These are phyloP conservation scores for Oscarella lobularis DNA, from an alignment of 37 sponge, comb jelly and placozoan genomes.

Conservation along the genomic window DNA sequence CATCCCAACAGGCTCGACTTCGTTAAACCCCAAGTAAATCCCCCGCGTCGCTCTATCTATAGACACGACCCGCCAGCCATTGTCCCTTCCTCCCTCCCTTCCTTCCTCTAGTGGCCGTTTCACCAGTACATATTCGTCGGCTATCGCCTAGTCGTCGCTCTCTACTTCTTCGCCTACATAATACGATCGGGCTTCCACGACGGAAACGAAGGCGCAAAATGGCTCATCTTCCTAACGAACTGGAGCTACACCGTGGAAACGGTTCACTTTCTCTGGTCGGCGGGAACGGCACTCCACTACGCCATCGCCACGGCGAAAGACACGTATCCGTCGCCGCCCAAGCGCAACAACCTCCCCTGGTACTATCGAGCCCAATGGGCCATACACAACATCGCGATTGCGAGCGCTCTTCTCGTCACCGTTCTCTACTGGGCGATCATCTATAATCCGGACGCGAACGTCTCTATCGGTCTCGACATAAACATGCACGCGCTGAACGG, in stretches of 20 bases:
- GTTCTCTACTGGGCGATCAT: conserved; percentile 47
- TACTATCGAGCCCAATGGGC: conserved; percentile 54
- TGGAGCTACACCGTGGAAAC: conserved; percentile 23
- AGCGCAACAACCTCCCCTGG: conserved; percentile 17
- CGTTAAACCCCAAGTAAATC: background rate
- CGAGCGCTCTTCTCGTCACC: conserved; percentile 4
- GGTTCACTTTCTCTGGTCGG: background rate
- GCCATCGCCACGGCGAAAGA: background rate
- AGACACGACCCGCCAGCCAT: background rate
- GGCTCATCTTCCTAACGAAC: conserved; percentile 58
- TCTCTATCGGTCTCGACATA: background rate
- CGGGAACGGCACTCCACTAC: background rate
- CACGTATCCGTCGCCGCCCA: background rate
- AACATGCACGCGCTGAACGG: conserved; percentile 37
- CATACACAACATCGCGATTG: conserved; percentile 10
- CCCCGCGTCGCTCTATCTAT: too few species aligned
- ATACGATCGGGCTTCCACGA: background rate
- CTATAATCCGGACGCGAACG: background rate
- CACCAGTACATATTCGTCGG: background rate
- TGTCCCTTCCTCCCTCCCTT: background rate
- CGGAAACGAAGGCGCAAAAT: conserved; percentile 7
- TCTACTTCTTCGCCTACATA: background rate
- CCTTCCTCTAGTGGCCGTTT: background rate
- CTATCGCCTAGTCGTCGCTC: background rate
- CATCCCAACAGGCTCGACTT: background rate